phyloP scores from a whole-genome alignment of 2,113 vertebrate species.

The Cynocephalus volans region DNA sequence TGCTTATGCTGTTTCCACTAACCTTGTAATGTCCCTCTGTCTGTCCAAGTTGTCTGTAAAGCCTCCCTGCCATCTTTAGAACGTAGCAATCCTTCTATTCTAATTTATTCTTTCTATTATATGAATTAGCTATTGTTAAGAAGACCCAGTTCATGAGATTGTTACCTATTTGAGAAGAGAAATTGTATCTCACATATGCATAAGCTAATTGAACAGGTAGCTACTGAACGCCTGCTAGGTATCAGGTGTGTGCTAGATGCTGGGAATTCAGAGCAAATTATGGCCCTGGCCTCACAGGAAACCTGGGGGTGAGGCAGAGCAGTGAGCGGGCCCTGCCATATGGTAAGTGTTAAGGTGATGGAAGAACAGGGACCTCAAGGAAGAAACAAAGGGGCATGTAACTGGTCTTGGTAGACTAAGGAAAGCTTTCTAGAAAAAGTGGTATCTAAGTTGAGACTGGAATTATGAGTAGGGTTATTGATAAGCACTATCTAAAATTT shows the following conservation, averaged over 20 bases:
- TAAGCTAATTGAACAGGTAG: background rate
- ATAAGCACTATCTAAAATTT: background rate
- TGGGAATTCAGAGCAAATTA: background rate
- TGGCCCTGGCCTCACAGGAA: background rate
- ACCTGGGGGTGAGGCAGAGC: background rate
- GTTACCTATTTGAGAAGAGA: background rate
- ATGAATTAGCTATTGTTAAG: background rate
- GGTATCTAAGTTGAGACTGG: background rate
- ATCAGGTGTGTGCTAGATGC: background rate
- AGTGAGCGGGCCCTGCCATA: background rate
- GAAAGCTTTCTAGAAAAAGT: conserved; percentile 19
- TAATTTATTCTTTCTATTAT: background rate
- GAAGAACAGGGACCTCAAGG: background rate
- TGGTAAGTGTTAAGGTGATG: background rate
- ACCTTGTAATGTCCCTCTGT: no score
- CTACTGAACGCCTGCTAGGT: background rate
- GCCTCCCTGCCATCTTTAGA: background rate
- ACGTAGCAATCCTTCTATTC: background rate
- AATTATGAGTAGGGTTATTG: background rate
- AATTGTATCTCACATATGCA: background rate
- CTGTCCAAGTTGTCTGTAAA: background rate
- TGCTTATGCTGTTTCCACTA: background rate
- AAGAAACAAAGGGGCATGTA: background rate
- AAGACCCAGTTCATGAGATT: background rate
- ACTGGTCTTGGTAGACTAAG: background rate